A percentile compares a stretch with the other conserved stretches of the same genome.
Conservation (phyloP, 1,140 invertebrate genomes). For the Neomicropteryx cornuta region DNA sequence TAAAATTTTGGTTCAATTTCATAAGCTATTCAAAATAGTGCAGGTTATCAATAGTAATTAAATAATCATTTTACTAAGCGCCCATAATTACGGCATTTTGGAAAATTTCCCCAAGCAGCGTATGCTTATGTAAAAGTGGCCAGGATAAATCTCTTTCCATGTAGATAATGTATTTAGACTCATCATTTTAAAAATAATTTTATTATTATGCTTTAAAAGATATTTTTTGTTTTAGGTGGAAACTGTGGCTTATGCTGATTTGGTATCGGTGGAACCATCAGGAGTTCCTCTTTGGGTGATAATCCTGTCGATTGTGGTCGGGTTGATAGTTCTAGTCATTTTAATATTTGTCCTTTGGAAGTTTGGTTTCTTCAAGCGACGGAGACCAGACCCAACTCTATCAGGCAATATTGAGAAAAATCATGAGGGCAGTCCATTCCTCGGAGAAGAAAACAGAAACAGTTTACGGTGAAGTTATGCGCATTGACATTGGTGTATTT, state of each 20-base stretch:
- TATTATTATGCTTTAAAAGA: no score
- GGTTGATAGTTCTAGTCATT: conserved; percentile 65
- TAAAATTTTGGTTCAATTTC: no score
- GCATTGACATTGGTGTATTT: not conserved
- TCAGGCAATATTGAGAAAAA: conserved; percentile 72
- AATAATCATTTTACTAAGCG: no score
- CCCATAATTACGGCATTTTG: no score
- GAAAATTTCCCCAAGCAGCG: no score
- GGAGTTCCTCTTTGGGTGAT: conserved; percentile 76
- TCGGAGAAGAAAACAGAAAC: conserved; percentile 25
- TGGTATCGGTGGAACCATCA: conserved; percentile 54
- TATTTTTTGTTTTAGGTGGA: conserved; percentile 52
- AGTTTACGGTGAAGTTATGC: conserved; percentile 25
- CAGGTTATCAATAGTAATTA: no score
- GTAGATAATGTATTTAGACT: no score
- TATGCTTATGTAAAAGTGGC: no score
- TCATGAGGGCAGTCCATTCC: conserved; percentile 49
- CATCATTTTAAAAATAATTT: no score
- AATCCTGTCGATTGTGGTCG: conserved; percentile 65
- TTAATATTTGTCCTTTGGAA: conserved; percentile 72
- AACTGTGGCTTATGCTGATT: conserved; percentile 70
- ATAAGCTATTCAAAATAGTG: no score
- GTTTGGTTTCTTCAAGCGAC: conserved; percentile 80
- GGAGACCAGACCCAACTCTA: conserved; percentile 67
- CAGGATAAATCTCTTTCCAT: no score